Conservation (phyloP, 2,113 vertebrate genomes). For the Macroglossus sobrinus region DNA sequence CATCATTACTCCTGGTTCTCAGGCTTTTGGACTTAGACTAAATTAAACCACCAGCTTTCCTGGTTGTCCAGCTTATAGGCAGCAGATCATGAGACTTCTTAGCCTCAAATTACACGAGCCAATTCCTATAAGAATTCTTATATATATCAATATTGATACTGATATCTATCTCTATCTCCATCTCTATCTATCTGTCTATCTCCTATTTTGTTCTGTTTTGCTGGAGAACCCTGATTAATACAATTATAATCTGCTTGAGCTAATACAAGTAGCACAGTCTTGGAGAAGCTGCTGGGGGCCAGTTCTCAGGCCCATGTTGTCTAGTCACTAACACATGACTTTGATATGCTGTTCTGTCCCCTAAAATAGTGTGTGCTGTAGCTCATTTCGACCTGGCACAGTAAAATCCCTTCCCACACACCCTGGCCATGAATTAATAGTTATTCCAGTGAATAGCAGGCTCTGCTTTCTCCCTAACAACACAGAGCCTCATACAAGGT, state of each 20-base stretch:
- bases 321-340: background rate
- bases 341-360: background rate
- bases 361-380: background rate
- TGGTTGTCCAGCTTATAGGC: background rate
- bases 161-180: background rate
- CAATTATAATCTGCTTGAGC: background rate
- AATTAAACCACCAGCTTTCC: background rate
- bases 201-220: background rate
- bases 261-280: background rate
- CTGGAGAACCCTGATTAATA: background rate
- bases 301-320: background rate
- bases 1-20: background rate
- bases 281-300: background rate
- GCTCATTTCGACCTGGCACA: background rate
- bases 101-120: background rate
- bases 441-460: background rate
- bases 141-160: no score
- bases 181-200: background rate
- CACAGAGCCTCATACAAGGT: background rate
- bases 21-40: background rate
- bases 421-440: background rate
- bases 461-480: background rate
- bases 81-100: background rate
- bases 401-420: background rate
- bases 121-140: background rate